Base-by-base conservation (phyloP, 2,797 vertebrate species). In the Tragelaphus eurycerus region DNA sequence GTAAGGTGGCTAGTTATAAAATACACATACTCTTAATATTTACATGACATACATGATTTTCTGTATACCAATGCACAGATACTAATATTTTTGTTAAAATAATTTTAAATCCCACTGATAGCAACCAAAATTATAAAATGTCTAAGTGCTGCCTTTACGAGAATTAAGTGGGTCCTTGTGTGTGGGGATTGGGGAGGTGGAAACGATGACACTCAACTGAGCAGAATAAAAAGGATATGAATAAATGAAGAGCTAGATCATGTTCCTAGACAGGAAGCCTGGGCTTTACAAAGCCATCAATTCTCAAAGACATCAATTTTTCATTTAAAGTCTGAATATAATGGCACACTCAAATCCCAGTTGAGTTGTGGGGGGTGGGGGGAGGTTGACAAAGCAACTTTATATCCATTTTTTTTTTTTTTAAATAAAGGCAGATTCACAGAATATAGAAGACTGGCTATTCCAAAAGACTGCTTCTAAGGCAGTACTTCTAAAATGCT, bases 251-350 rank as follows among this genome's bases (percentile, higher is more conserved):
- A 95, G 34, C 19, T 23, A 67, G 88, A 76, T 96, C 71, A 16
- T 62, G 78, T 96, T 96, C 64, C 86, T 59, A 64, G 46, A 57
- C 85, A 96, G 67, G 46, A 59, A 57, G 85, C 31, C 74, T 82
- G 74, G 86, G 50, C 31, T 78, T 94, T 64, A 92, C 90, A 86
- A 97, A 98, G 86, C 43, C 55, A 90, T 64, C 89, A 54, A 4
- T 93, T 96, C 94, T 97, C 90, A 97, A 89, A 64, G n/a, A 95
- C 81, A 95, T 90, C 23, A 83, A 86, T 95, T 95, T 97, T 97
- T 97, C 90, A 97, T 97, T 89, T 93, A 84, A 96, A 96, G 85
- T 55, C 17, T 97, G 55, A 97, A 76, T 90, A 50, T 54, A 95
- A 93, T 55, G 13, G 67, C 46, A 95, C 31, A 87, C 11, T 74